These are phyloP conservation scores for Decapterus maruadsi DNA, from an alignment of 2,797 vertebrate genomes.

Conservation along the genomic window DNA sequence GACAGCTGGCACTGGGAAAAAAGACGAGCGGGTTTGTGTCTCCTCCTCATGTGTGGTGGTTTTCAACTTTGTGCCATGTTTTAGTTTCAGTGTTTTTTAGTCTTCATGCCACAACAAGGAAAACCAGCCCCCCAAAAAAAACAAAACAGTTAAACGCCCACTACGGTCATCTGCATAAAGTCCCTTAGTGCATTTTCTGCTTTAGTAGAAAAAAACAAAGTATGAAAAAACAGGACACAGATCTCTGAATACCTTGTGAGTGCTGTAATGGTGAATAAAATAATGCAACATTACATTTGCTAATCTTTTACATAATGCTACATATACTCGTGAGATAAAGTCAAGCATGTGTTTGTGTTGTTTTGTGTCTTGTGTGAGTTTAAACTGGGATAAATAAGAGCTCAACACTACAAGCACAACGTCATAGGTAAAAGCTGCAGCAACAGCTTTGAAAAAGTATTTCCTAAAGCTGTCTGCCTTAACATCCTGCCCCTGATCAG, in stretches of 20 bases:
- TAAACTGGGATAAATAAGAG: background rate
- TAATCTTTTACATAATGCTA: background rate
- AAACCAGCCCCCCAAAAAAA: slow-evolving; percentile 1
- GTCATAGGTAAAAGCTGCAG: slow-evolving; percentile 10
- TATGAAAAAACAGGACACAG: background rate
- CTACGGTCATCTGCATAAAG: background rate
- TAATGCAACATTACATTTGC: background rate
- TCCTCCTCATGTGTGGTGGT: slow-evolving; percentile 40
- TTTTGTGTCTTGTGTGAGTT: no score
- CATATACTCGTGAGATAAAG: background rate
- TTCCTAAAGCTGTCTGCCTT: slow-evolving; percentile 53
- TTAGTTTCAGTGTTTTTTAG: slow-evolving; percentile 12
- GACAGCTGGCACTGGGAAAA: slow-evolving; percentile 82
- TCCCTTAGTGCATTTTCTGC: background rate
- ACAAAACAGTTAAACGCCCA: background rate
- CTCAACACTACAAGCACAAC: background rate
- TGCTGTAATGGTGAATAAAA: background rate
- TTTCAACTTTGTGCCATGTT: slow-evolving; percentile 49
- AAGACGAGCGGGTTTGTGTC: slow-evolving; percentile 41
- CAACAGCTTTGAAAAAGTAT: slow-evolving; percentile 33
- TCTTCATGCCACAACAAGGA: slow-evolving; percentile 9
- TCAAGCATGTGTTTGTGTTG: background rate
- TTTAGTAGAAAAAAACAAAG: background rate
- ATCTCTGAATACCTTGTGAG: background rate
- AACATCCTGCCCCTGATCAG: slow-evolving; percentile 71